Percentiles rank a stretch among this genome's conserved stretches.
Conservation (phyloP, 2,888 invertebrate species). For the Lomographa bimaculata region DNA sequence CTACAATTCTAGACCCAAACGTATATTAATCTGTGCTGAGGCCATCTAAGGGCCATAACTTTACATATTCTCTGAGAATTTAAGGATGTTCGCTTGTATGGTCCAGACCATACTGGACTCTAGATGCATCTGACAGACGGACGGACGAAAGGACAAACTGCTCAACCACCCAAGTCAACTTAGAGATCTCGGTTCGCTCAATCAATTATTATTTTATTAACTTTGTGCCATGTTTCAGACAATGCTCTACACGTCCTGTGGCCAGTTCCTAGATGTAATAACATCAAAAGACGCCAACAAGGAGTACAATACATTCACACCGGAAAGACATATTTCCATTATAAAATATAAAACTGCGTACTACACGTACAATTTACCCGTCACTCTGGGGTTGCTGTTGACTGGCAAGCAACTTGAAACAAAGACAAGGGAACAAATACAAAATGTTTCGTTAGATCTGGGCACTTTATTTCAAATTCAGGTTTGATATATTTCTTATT, state of each 20-base stretch:
- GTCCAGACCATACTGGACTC: too few relatives aligned
- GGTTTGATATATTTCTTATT: too few relatives aligned
- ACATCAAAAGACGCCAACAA: constrained; percentile 3
- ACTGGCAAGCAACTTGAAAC: constrained; percentile 85
- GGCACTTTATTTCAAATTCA: constrained; percentile 96
- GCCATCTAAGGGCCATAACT: too few relatives aligned
- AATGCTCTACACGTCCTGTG: constrained; percentile 3
- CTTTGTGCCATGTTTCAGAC: constrained; percentile 2
- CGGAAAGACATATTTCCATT: constrained; percentile 91
- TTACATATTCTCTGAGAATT: too few relatives aligned
- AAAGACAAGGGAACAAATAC: constrained; percentile 88
- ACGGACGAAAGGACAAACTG: too few relatives aligned
- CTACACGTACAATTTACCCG: constrained; percentile 94
- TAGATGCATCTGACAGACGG: too few relatives aligned
- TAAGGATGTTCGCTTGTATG: too few relatives aligned
- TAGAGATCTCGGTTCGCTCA: too few relatives aligned
- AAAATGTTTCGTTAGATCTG: constrained; percentile 91
- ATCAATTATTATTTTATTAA: too few relatives aligned
- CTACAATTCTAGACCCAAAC: too few relatives aligned
- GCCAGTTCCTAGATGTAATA: constrained; percentile 5
- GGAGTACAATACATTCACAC: constrained; percentile 82
- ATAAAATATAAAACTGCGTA: constrained; percentile 94
- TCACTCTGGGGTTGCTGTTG: constrained; percentile 91
- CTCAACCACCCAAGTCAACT: too few relatives aligned
- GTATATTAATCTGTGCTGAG: too few relatives aligned